Base-by-base conservation (phyloP, 2,797 vertebrate species). In the Clarias fuscus region DNA sequence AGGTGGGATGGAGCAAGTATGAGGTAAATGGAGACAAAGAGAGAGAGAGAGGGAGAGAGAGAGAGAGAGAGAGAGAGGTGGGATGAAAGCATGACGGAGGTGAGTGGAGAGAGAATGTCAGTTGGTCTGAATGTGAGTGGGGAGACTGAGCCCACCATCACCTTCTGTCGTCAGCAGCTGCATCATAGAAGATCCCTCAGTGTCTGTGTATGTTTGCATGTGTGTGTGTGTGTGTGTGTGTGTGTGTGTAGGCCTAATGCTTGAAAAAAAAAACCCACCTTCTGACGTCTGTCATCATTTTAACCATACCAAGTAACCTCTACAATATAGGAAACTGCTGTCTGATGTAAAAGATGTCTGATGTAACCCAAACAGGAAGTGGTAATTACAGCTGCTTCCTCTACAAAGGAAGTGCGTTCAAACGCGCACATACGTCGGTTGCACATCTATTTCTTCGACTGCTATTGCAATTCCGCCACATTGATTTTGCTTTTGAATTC, bases 161-260 rank as follows among this genome's bases (percentile, higher is more conserved):
- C 90, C 87, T 86, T 94, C 89, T 90, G 89, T 93, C 93, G 93
- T 95, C 95, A 95, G 88, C 17, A 85, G 89, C 92, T 90, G 89
- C 93, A 93, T 94, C 93, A 93, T 93, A 93, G 92, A 94, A 92
- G 93, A 94, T 93, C 92, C 92, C 92, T 92, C 92, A 27, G 58
- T 77, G 67, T 91, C 87, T 56, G 92, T 92, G 91, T 93, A 92
- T 92, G 92, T 80, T 48, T 78, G 43, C 58, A 91, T 93, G 93
- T 93, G 93, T 82, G 62, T 85, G 62, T 68, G 73, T 83, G 77
- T 91, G 89, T 48, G 92, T 92, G 92, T 93, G 93, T 93, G 70
- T 73, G 24, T 84, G 56, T 30, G 30, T 71, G 72, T 85, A 37
- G 84, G 62, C 64, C 17, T 14, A 15, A 86, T 18, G 70, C 70